Evolutionary conservation across 2,797 vertebrate species (phyloP).

Genomic region (Knipowitschia caucasica): DNA sequence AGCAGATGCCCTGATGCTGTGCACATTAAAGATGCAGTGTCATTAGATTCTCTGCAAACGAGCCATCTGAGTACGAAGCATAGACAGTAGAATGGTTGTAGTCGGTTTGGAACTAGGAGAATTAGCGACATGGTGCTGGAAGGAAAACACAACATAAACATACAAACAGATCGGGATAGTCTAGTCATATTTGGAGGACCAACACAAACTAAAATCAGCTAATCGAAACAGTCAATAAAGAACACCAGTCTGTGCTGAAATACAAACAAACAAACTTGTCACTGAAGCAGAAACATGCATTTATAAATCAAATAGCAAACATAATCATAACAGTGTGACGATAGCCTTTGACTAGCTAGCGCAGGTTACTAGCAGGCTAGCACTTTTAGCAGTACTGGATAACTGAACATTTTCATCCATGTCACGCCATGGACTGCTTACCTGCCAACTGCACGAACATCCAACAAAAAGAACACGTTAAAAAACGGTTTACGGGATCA

Average conservation of each 20-base stretch:
- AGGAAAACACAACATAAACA: not conserved
- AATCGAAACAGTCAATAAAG: not conserved
- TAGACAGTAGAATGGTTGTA: too few species aligned
- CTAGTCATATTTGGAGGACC: not conserved
- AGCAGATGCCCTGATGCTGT: slow-evolving; percentile 9
- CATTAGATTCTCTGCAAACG: slow-evolving; percentile 10
- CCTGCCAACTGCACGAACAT: slow-evolving; percentile 14
- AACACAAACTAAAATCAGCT: not conserved
- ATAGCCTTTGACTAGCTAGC: slow-evolving; percentile 15
- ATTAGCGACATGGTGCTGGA: not conserved
- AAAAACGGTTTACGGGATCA: slow-evolving; percentile 36
- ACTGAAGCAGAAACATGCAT: too few species aligned
- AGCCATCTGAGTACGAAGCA: not conserved
- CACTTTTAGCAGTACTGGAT: slow-evolving; percentile 7
- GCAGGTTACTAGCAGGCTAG: slow-evolving; percentile 13
- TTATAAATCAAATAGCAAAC: too few species aligned
- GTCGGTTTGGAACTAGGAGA: not conserved
- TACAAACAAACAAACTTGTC: not conserved
- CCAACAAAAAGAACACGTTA: not conserved
- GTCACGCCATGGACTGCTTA: slow-evolving; percentile 29
- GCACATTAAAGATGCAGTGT: slow-evolving; percentile 33
- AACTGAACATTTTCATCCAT: too few species aligned
- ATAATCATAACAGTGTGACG: slow-evolving; percentile 7
- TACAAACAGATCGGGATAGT: not conserved
- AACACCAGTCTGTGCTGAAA: not conserved